Evolutionary conservation across 2,888 invertebrate species (phyloP), one percentile per base, ranked within the genome.

Genomic region (Gortyna flavago): DNA sequence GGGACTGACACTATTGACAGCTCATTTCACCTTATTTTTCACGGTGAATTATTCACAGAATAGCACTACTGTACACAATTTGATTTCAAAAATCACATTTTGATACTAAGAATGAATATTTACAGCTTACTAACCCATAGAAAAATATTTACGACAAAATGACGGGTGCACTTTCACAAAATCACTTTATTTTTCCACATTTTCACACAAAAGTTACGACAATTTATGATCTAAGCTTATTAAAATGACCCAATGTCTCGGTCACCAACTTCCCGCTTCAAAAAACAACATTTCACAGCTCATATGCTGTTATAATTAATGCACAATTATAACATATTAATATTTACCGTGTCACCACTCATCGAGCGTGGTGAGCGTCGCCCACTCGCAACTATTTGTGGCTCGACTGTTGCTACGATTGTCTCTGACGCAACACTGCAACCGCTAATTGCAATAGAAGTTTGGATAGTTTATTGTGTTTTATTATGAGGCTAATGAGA

Each of bases 341-440:
- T 87, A 87, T 87, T 79, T 73, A 79, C 75, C 66, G 41, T 81
- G 85, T 81, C 88, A 85, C 75, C 88, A 76, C 78, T 75, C 61
- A 66, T 75, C 71, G 73, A 80, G 84, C 84, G 76, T 81, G 73
- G 32, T 25, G 21, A 18, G 62, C 35, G 7, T 38, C 87, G 77
- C 87, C 87, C 79, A 88, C 87, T 72, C 72, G 57, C 64, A 35
- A 75, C 87, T 87, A 88, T 87, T 87, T 87, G 80, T 76, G 73
- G 69, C 78, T 21, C 21, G 3, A 82, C 68, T 74, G 73, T 83
- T 71, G 86, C 77, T 29, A 79, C 72, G 73, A 87, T 85, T 87
- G 81, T 81, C 79, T 76, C 76, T 88, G 80, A 84, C 84, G 81
- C 80, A 86, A 87, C 78, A 68, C 44, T 85, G 83, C 87, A 87